Evolutionary conservation across 2,797 vertebrate genomes (phyloP), one percentile per base, ranked within the genome.

Genomic region (Neopelma chrysocephalum): DNA sequence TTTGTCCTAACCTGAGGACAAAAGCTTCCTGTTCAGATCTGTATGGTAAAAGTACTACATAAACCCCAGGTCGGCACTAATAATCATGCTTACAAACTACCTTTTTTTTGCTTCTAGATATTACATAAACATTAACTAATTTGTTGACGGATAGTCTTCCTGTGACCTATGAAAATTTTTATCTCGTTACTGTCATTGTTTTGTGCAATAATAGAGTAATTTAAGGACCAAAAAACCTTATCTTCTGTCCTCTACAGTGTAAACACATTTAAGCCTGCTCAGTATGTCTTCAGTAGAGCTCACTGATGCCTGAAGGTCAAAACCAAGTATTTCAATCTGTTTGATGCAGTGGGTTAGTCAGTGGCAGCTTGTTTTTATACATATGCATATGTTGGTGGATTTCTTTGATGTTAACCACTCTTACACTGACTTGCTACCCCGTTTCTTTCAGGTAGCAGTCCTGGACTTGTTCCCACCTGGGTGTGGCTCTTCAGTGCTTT

Each of bases 401-500:
- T 93, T 80, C 69, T 90, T 86, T 94, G 82, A 42, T 87, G 57
- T 65, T 91, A 81, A 90, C 31, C 17, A 26, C 82, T 78, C 12
- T 64, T 61, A 47, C 32, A 43, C 11, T 75, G 57, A 84, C 51
- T 86, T 32, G 5, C 32, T 58, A 16, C 26, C 15, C 2, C 0
- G 4, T 94, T 91, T 96, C 65, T 96, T 97, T 60, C 80, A 97
- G 93, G 90, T 96, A 93, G 85, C 85, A 96, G 97, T 70, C 94
- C 91, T 87, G 86, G 94, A 68, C 97, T 96, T 92, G 91, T 97
- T 95, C 97, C 96, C 57, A 87, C 91, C n/a, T 97, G 96, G 96
- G 88, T 91, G n/a, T 98, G 96, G 96, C 93, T 94, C 42, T 96
- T 98, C 96, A 96, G 96, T 90, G 93, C 96, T 80, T 87, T 98